phyloP scores from a whole-genome alignment of 2,113 vertebrate genomes.

The Etia nguti region DNA sequence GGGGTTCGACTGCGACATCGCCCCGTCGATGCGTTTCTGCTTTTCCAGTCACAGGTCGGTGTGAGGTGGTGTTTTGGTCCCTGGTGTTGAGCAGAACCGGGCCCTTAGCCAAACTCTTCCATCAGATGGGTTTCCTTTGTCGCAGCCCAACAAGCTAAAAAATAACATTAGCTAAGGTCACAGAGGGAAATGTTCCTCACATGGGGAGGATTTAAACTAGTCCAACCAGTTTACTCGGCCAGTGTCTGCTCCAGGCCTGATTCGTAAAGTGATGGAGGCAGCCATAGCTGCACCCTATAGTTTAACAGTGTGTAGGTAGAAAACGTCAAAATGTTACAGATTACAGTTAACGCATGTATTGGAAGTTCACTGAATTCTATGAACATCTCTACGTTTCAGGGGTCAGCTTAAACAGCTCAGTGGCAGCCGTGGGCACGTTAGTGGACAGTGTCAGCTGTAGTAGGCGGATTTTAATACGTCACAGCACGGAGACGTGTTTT shows the following conservation, averaged over 20 bases:
- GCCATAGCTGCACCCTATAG: background rate
- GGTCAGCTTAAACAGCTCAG: background rate
- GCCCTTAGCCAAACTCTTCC: conserved; percentile 7
- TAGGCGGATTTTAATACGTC: background rate
- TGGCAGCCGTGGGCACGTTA: background rate
- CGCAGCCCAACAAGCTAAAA: conserved; percentile 36
- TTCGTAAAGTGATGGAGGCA: background rate
- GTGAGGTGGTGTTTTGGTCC: background rate
- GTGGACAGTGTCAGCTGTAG: background rate
- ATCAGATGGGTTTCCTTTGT: conserved; percentile 36
- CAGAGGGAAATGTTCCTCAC: background rate
- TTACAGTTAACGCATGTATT: background rate
- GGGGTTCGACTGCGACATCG: conserved; percentile 50
- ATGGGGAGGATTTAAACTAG: background rate
- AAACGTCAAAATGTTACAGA: background rate
- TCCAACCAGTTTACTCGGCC: background rate
- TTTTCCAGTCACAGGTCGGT: background rate
- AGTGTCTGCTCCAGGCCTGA: background rate
- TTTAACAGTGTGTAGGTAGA: accelerated
- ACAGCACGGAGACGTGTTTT: background rate
- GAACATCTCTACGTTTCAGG: background rate
- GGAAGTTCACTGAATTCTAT: background rate
- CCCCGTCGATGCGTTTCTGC: conserved; percentile 25
- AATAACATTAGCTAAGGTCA: conserved; percentile 34
- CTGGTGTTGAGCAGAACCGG: background rate